These are phyloP conservation scores for Okamejei kenojei DNA, from an alignment of 2,797 vertebrate genomes.

Conservation along the genomic window DNA sequence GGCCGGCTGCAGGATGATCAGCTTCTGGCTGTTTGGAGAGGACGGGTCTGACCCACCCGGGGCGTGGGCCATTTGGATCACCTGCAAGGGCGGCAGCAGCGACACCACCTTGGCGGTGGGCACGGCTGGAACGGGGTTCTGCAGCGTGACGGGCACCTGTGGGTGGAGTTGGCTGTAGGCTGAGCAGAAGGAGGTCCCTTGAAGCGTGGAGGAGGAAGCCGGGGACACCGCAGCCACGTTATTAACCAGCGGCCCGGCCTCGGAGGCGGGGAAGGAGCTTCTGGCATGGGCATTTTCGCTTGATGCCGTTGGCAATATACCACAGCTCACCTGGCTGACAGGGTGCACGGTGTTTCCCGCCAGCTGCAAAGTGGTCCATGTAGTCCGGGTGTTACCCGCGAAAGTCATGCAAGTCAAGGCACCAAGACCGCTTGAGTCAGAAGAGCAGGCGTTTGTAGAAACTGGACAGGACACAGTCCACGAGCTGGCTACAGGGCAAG, in stretches of 20 bases:
- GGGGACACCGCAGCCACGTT: neutral
- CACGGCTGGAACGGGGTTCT: slow-evolving; percentile 58
- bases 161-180: neutral
- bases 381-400: slow-evolving; percentile 89
- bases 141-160: slow-evolving; percentile 65
- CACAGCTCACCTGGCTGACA: slow-evolving; percentile 61
- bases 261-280: slow-evolving; percentile 39
- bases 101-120: slow-evolving; percentile 73
- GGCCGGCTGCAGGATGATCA: slow-evolving; percentile 89
- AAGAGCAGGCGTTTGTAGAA: slow-evolving; percentile 50
- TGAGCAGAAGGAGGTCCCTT: neutral
- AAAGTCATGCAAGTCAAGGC: slow-evolving; percentile 65
- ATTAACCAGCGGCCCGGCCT: slow-evolving; percentile 63
- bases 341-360: slow-evolving; percentile 89
- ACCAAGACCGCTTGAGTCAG: slow-evolving; percentile 64
- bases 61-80: slow-evolving; percentile 84
- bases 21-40: slow-evolving; percentile 75
- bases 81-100: slow-evolving; percentile 88
- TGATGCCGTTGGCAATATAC: slow-evolving; percentile 59
- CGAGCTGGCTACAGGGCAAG: slow-evolving; percentile 52
- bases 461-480: slow-evolving; percentile 59
- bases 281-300: slow-evolving; percentile 46
- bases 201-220: too few relatives aligned
- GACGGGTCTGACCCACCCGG: slow-evolving; percentile 65
- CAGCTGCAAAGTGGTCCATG: slow-evolving; percentile 92